Base-by-base conservation (phyloP, 2,888 invertebrate species). In the Geotrupes spiniger region DNA sequence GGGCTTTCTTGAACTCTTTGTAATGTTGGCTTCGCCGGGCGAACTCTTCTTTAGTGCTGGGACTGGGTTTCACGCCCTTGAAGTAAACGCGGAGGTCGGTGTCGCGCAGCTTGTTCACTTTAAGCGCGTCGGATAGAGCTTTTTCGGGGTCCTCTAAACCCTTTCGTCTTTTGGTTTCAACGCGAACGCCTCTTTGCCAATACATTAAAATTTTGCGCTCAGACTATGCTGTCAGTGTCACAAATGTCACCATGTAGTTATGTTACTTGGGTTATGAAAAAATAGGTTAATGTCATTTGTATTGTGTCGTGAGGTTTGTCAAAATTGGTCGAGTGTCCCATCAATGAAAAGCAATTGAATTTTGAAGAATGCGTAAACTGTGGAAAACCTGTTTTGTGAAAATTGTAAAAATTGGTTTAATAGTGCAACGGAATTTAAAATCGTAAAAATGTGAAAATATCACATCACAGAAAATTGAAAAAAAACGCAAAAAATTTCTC, bases 161-260 rank as follows among this genome's bases (percentile, higher is more conserved):
- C n/a, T 49, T 51, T 12, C 43, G 52, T 8, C 16, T 4, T 27
- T 56, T 59, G 41, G 31, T 49, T 5, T 54, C 50, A 33, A 57
- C 52, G n/a, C 51, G 42, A 5, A 43, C 50, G 2, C 56, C 57
- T 44, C 61, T 52, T 14, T 49, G 21, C 46, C 57, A 58, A 36
- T 57, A 57, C 53, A 56, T 56, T 39, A 47, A 41, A 25, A 25
- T 31, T 45, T 33, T 42, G 28, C 9, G 33, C 14, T 29, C 39
- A 39, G 6, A 21, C 3, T 21, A 4, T 6, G 6, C 3, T 21
- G 46, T 46, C 39, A 46, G 3, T 40, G 29, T 46, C 46, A 38
- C 6, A 38, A 46, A 39, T 46, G 9, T 37, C 14, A 8, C 26
- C 12, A 21, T 40, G 21, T 27, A 15, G 25, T 8, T 14, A 10